These are phyloP conservation scores for Ophiodon elongatus DNA, from an alignment of 2,113 vertebrate species.

Conservation along the genomic window DNA sequence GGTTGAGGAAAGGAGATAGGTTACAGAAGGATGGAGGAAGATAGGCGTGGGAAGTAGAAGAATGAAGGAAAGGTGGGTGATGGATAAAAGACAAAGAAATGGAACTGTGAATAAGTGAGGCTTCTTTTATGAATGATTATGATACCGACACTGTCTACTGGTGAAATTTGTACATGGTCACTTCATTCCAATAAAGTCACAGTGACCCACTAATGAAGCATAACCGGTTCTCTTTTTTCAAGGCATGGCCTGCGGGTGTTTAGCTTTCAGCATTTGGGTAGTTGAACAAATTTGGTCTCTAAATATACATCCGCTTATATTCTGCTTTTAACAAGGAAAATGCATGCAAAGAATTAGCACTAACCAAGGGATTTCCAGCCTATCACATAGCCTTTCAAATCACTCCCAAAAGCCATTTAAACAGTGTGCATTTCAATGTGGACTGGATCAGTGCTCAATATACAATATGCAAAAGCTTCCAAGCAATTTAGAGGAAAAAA, in stretches of 20 bases:
- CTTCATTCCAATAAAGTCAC: constrained; percentile 90
- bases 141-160: constrained; percentile 79
- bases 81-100: background rate
- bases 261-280: constrained; percentile 38
- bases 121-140: background rate
- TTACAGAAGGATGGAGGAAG: constrained; percentile 24
- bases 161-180: constrained; percentile 86
- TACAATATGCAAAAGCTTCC: constrained; percentile 68
- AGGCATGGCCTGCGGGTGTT: constrained; percentile 26
- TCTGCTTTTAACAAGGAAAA: constrained; percentile 56
- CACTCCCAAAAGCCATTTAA: constrained; percentile 57
- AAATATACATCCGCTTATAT: constrained; percentile 55
- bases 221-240: constrained; percentile 49
- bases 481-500: constrained; percentile 67
- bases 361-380: constrained; percentile 44
- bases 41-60: constrained; percentile 29
- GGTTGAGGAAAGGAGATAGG: constrained; percentile 30
- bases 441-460: constrained; percentile 57
- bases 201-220: constrained; percentile 80
- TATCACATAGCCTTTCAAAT: constrained; percentile 55
- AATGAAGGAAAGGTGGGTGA: constrained; percentile 4
- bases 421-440: constrained; percentile 45
- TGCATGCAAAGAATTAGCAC: constrained; percentile 42
- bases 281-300: constrained; percentile 47
- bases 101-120: background rate